Conservation (phyloP, 2,113 vertebrate genomes). For the Capreolus pygargus region DNA sequence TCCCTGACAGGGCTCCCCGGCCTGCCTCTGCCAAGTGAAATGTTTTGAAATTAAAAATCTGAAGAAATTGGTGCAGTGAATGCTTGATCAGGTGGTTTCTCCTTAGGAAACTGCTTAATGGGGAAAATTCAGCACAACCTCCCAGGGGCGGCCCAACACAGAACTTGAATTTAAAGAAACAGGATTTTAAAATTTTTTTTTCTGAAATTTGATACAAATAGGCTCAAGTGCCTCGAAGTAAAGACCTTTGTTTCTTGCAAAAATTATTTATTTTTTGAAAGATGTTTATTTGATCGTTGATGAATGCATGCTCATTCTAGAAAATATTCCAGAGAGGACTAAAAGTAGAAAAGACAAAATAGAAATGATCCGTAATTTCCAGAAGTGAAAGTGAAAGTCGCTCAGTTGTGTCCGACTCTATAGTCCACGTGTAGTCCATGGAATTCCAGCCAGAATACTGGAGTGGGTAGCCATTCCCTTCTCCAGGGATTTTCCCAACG, state of each 20-base stretch:
- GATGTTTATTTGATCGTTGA: neutral
- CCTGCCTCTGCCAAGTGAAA: conserved; percentile 31
- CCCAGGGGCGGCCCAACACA: neutral
- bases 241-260: neutral
- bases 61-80: conserved; percentile 21
- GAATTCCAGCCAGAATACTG: neutral
- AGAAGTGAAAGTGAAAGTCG: neutral
- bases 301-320: neutral
- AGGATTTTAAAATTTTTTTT: neutral
- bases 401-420: neutral
- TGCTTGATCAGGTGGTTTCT: conserved; percentile 52
- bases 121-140: conserved; percentile 29
- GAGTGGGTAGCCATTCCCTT: neutral
- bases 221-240: neutral
- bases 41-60: conserved; percentile 71
- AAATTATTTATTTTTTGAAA: neutral
- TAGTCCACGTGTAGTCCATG: neutral
- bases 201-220: neutral
- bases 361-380: neutral
- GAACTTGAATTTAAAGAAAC: conserved; percentile 46
- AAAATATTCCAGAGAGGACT: neutral
- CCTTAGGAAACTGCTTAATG: conserved; percentile 37
- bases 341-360: neutral
- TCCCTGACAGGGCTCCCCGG: conserved; percentile 51
- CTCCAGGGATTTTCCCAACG: neutral